Base-by-base conservation (phyloP, 2,113 vertebrate species). In the Herpetotheres cachinnans region DNA sequence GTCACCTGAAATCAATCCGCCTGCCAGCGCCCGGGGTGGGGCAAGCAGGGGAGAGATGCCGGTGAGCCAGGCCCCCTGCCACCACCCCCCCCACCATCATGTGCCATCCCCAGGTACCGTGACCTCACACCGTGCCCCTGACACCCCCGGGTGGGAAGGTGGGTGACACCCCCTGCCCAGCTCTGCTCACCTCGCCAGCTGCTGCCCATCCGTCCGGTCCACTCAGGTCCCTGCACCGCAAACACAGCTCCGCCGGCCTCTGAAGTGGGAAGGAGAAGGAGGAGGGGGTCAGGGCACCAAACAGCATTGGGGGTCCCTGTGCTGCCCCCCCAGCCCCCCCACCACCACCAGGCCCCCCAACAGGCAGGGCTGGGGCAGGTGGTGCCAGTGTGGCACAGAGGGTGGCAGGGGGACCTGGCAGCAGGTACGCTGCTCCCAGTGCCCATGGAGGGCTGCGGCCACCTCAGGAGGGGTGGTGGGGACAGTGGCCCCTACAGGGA, bases 1-100 rank as follows among this genome's bases (percentile, higher is more conserved):
- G 90, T 96, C 96, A 96, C 94, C 96, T 94, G 96, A 94, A 95
- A 95, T 95, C 92, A 95, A 94, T 93, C 94, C 2, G 62, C 87
- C 80, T 76, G 90, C 94, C 92, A 89, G 90, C 0, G 13, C 80
- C 62, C 3, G 1, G 46, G 65, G 62, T 61, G 89, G 82, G 73
- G n/a, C 4, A 1, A 86, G 65, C 54, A 74, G 42, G 7, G 36
- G 2, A 90, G 74, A 66, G 61, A 79, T 32, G 71, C 71, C 6
- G 0, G 21, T 4, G 2, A 94, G 65, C 63, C 86, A 73, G 49
- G 19, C 32, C 20, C 56, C 21, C 36, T 4, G 0, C 34, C 44
- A 10, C 27, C 6, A 2, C 52, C 52, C 24, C 30, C 83, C 66
- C 71, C 62, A 72, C 67, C 1, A 6, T 52, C 92, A 90, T 19